Evolutionary conservation across 2,888 invertebrate genomes (phyloP).

Genomic region (Ophion costatus): DNA sequence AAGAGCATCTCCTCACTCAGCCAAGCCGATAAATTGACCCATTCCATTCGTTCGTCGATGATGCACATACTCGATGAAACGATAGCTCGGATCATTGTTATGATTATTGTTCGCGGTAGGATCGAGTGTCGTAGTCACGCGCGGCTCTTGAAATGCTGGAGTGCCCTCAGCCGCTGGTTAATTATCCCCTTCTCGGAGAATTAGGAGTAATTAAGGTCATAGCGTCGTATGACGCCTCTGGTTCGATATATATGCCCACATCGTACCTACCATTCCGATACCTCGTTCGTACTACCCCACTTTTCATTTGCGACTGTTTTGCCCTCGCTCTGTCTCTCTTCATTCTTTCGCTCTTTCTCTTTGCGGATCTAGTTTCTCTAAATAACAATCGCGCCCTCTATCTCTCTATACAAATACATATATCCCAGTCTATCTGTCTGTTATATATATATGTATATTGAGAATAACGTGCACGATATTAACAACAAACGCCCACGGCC

Average conservation of each 20-base stretch:
- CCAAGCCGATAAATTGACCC: neutral
- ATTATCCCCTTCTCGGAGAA: conserved; percentile 67
- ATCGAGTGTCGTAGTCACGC: conserved; percentile 46
- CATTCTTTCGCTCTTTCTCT: conserved; percentile 22
- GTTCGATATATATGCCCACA: conserved; percentile 15
- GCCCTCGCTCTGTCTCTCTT: conserved; percentile 1
- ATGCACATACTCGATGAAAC: neutral
- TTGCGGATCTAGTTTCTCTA: conserved; percentile 55
- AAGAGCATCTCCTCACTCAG: neutral
- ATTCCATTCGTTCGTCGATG: neutral
- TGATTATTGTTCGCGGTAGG: conserved; percentile 32
- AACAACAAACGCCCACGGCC: no score
- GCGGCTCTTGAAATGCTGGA: conserved; percentile 48
- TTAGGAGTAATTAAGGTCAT: conserved; percentile 70
- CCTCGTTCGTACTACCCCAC: conserved; percentile 23
- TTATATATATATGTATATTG: neutral
- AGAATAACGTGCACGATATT: no score
- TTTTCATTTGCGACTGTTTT: conserved; percentile 34
- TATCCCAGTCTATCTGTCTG: neutral
- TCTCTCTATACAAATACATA: neutral
- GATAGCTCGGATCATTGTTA: conserved; percentile 26
- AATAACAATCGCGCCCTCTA: conserved; percentile 31
- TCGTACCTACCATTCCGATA: conserved; percentile 22
- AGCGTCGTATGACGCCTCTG: conserved; percentile 57
- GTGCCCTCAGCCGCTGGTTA: conserved; percentile 60